Percentiles rank a stretch among this genome's conserved stretches.
phyloP scores from a whole-genome alignment of 2,113 vertebrate genomes.

The Bathybates hornii region DNA sequence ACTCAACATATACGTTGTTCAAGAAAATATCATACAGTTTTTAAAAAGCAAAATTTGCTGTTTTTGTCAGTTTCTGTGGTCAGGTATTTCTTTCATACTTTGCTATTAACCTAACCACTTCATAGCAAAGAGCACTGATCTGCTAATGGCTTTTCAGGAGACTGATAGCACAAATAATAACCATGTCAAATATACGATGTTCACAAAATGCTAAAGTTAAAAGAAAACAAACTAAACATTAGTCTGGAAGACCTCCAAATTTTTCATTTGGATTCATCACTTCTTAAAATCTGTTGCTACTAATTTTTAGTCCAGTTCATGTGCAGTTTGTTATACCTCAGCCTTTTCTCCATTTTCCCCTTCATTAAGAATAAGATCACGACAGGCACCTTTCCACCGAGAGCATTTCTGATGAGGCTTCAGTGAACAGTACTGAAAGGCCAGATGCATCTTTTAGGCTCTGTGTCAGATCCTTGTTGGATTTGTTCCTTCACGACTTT shows the following conservation, averaged over 20 bases:
- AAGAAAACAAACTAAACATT: not conserved
- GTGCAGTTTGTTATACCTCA: not conserved
- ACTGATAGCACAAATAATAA: not conserved
- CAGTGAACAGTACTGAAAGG: not conserved
- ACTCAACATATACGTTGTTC: not conserved
- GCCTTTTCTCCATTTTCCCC: not conserved
- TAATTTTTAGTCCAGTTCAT: not conserved
- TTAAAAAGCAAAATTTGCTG: not conserved
- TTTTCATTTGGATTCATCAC: not conserved
- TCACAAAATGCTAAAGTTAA: not conserved
- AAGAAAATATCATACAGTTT: not conserved
- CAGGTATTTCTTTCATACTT: not conserved
- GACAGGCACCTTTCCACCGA: not conserved
- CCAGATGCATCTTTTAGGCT: not conserved
- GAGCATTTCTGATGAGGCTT: not conserved
- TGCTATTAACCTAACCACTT: not conserved
- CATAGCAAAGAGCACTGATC: not conserved
- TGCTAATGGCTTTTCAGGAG: not conserved
- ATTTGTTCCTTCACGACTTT: not conserved
- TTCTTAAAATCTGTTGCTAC: not conserved
- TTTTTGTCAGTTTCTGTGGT: not conserved
- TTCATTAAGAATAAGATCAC: not conserved
- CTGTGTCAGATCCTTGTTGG: not conserved
- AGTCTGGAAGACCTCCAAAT: not conserved
- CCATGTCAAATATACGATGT: not conserved